Conservation (phyloP, 2,113 vertebrate species). For the Macquaria ambigua region DNA sequence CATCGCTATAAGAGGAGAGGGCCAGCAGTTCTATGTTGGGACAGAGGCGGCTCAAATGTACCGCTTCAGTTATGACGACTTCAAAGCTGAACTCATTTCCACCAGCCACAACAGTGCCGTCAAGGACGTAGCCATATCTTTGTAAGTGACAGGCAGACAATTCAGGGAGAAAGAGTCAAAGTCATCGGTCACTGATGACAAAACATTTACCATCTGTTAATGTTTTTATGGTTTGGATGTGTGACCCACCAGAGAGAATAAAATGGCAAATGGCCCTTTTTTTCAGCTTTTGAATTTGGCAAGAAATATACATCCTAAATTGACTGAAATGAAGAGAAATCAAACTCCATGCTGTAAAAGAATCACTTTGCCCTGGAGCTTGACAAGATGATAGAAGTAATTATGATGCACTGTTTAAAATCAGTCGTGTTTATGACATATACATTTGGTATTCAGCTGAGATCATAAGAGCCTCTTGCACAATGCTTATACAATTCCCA, state of each 20-base stretch:
- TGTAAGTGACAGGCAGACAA: slow-evolving; percentile 82
- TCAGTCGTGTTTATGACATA: background rate
- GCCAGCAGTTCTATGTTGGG: slow-evolving; percentile 88
- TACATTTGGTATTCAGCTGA: background rate
- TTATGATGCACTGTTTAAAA: background rate
- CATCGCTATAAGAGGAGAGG: slow-evolving; percentile 85
- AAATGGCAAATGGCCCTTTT: background rate
- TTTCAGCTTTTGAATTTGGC: slow-evolving; percentile 3
- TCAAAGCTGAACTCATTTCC: slow-evolving; percentile 87
- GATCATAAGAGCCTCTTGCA: background rate
- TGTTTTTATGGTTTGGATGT: background rate
- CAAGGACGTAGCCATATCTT: slow-evolving; percentile 85
- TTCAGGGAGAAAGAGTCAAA: background rate
- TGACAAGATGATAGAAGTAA: background rate
- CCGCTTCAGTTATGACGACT: slow-evolving; percentile 81
- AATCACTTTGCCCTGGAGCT: background rate
- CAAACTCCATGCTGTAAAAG: background rate
- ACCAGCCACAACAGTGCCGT: slow-evolving; percentile 87
- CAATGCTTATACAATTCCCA: background rate
- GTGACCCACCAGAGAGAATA: background rate
- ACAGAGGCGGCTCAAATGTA: slow-evolving; percentile 89
- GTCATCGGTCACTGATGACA: background rate
- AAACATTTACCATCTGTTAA: background rate
- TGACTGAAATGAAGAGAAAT: background rate
- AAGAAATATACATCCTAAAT: background rate